Base-by-base conservation (phyloP, 2,113 vertebrate genomes). In the Emydocephalus ijimae region DNA sequence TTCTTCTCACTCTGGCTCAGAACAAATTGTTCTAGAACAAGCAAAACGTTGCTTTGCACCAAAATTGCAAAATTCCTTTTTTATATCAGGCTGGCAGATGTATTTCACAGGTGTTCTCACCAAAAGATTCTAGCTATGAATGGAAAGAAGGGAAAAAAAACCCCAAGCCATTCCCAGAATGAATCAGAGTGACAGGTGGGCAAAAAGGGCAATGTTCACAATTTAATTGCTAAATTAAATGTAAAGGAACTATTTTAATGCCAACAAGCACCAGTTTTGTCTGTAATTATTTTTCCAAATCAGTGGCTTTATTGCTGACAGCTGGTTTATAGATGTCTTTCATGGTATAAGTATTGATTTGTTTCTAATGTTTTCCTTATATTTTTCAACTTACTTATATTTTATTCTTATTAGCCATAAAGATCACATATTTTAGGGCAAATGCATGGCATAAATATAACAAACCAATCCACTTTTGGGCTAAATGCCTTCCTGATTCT, bases 161-260 rank as follows among this genome's bases (percentile, higher is more conserved):
- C 1, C 57, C 88, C 86, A 89, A 74, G 34, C 24, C 74, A 94
- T 94, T 95, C 12, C 52, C 74, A n/a, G 88, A 91, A 59, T 96
- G 95, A 96, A 86, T 96, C 95, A 96, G 2, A 92, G 88, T 88
- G 91, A 92, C 96, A 97, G 95, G 93, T 96, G 95, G 90, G 93
- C 87, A 43, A 94, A 94, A 95, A 89, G 95, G 95, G 88, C 89
- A 91, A 86, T 29, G 93, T 50, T 55, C 90, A 95, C 94, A 92
- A 50, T 86, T 91, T 91, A 94, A 95, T 91, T 54, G 29, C 34
- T 45, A 54, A 92, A 92, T 69, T 52, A 85, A 90, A 91, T 91
- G 85, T 64, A 94, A 93, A 92, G 93, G 94, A 95, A 94, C 4
- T 21, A 56, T 92, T 86, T 90, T 93, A 20, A 88, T 96, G 91